Conservation (phyloP, 2,888 invertebrate species). For the Drosophila flavopinicola region DNA sequence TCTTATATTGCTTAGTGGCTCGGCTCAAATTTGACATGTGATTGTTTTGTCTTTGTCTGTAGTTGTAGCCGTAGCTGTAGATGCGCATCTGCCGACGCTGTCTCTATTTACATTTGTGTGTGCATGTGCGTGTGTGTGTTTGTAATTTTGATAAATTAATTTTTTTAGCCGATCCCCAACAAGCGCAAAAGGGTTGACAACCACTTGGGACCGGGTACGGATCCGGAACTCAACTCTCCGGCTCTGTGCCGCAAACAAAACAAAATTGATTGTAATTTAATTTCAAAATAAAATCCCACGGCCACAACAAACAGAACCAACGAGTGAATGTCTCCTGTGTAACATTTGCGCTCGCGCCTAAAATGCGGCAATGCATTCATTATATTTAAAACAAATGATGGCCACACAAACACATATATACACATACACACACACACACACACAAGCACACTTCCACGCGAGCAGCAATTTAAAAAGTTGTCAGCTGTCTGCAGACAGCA, state of each 20-base stretch:
- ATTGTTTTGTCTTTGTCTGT: conserved; percentile 72
- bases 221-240: conserved; percentile 13
- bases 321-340: conserved; percentile 54
- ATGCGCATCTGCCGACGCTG: conserved; percentile 50
- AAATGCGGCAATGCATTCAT: conserved; percentile 39
- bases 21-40: conserved; percentile 81
- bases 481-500: not conserved
- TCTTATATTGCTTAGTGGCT: conserved; percentile 62
- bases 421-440: not conserved
- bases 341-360: conserved; percentile 59
- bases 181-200: conserved; percentile 72
- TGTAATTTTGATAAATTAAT: conserved; percentile 82
- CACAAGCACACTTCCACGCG: not conserved
- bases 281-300: conserved; percentile 53
- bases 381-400: conserved; percentile 29
- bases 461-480: not conserved
- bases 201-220: conserved; percentile 62
- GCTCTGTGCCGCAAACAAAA: conserved; percentile 26
- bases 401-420: not conserved
- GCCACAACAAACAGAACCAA: conserved; percentile 12
- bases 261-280: conserved; percentile 78
- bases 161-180: conserved; percentile 61
- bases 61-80: conserved; percentile 34
- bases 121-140: conserved; percentile 28
- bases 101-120: conserved; percentile 19